A percentile compares a stretch with the other conserved stretches of the same genome.
Evolutionary conservation across 2,113 vertebrate species (phyloP).

Genomic region (Coptodon bakossiorum): DNA sequence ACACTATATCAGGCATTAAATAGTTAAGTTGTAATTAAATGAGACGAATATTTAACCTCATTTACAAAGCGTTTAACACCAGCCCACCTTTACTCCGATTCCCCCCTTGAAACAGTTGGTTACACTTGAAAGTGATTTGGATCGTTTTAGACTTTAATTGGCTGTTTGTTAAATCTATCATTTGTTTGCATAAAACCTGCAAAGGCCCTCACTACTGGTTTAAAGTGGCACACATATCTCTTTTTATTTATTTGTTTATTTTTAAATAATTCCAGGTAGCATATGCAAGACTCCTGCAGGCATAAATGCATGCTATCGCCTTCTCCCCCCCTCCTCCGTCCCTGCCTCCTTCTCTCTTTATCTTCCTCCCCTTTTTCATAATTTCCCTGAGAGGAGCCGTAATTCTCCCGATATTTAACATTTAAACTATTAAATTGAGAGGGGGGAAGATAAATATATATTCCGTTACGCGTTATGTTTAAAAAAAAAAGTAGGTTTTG

Average conservation of each 20-base stretch:
- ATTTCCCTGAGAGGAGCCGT: slow-evolving; percentile 33
- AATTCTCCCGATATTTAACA: slow-evolving; percentile 38
- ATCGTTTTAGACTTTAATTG: slow-evolving; percentile 73
- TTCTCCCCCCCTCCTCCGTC: neutral
- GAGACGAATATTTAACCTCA: slow-evolving; percentile 23
- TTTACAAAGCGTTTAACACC: slow-evolving; percentile 26
- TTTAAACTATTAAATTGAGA: slow-evolving; percentile 28
- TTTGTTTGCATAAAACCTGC: slow-evolving; percentile 48
- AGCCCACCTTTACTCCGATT: slow-evolving; percentile 69
- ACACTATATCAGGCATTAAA: neutral
- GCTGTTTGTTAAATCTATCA: slow-evolving; percentile 70
- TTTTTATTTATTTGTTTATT: neutral
- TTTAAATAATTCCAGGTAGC: neutral
- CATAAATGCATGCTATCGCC: slow-evolving; percentile 37
- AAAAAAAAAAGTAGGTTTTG: slow-evolving; percentile 1
- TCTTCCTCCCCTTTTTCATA: slow-evolving; percentile 27
- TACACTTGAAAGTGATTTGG: slow-evolving; percentile 72
- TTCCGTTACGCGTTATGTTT: neutral
- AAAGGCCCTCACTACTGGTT: slow-evolving; percentile 4
- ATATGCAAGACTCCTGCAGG: slow-evolving; percentile 16
- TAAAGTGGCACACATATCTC: slow-evolving; percentile 38
- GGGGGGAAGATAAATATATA: slow-evolving; percentile 15
- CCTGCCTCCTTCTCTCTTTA: slow-evolving; percentile 1
- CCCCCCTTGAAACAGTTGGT: slow-evolving; percentile 73
- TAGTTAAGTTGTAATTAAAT: neutral